phyloP scores from a whole-genome alignment of 2,888 invertebrate genomes.

The Miltochrista miniata region DNA sequence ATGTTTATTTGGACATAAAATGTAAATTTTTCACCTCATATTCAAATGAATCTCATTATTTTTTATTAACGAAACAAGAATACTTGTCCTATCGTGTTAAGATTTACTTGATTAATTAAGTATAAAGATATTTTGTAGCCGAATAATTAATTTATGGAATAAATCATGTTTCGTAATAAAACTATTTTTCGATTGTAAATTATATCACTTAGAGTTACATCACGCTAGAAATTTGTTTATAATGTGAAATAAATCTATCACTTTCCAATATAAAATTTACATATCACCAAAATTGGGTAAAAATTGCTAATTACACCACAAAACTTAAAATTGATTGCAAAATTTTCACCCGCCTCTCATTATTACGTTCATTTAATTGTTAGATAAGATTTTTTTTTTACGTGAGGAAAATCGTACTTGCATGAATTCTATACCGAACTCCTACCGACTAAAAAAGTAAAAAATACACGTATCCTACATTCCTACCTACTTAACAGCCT shows the following conservation, averaged over 20 bases:
- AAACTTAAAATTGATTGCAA: no score
- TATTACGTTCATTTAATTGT: no score
- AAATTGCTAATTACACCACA: no score
- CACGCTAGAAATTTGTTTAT: neutral
- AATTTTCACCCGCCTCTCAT: no score
- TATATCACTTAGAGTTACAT: neutral
- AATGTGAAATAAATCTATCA: neutral
- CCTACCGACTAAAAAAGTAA: no score
- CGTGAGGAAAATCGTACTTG: no score
- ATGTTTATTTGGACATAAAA: neutral
- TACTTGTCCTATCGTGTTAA: no score
- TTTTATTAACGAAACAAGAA: no score
- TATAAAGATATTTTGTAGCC: neutral
- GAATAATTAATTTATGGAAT: neutral
- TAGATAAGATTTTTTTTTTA: no score
- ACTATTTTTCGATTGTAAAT: neutral
- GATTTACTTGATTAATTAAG: neutral
- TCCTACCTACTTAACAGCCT: no score
- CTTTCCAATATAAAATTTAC: neutral
- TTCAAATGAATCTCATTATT: neutral
- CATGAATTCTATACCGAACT: no score
- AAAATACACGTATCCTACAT: no score
- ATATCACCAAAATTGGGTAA: neutral
- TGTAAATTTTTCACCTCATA: neutral
- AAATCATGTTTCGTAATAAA: neutral